Base-by-base conservation (phyloP, 2,888 invertebrate species). In the Temnothorax rugatulus region DNA sequence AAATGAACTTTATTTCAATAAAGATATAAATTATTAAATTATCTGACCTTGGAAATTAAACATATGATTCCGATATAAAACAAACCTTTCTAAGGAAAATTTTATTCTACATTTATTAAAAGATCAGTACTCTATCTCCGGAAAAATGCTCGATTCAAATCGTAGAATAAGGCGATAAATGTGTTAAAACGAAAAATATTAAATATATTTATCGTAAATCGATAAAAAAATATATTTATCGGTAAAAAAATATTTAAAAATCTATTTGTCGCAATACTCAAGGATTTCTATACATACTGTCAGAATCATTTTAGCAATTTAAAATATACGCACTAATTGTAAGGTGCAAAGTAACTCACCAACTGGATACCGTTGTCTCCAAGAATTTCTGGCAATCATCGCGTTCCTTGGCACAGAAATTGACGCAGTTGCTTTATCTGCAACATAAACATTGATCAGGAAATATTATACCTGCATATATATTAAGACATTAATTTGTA, bases 311-410 rank as follows among this genome's bases (percentile, higher is more conserved):
- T n/a, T n/a, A n/a, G 15, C n/a, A 59, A 73, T 47, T 73, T 47
- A n/a, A 57, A 63, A 47, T 25, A 76, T 18, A 13, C 9, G 15
- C 34, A 11, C 47, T 25, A 54, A 64, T 21, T 21, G 47, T 29
- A 61, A 52, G 29, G 52, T n/a, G 13, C 1, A 2, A 29, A n/a
- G 2, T 1, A 13, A 76, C 89, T 89, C 63, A 89, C 89, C 86
- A 74, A 87, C 82, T 57, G 75, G 82, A 73, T 79, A 85, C 57
- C 83, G 90, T 50, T 86, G 88, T 81, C 81, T 86, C 79, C 76
- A 74, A 52, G 57, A 88, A 81, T 69, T 69, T 61, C 63, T 64
- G 61, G 64, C 84, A 66, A 34, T 88, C 89, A 89, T 89, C 84
- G 71, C 84, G 77, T 81, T 79, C 21, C 47, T 63, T 50, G 76